Percentiles rank a stretch among this genome's conserved stretches.
These are phyloP conservation scores for Vireo altiloquus DNA, from an alignment of 2,113 vertebrate species.

Conservation along the genomic window DNA sequence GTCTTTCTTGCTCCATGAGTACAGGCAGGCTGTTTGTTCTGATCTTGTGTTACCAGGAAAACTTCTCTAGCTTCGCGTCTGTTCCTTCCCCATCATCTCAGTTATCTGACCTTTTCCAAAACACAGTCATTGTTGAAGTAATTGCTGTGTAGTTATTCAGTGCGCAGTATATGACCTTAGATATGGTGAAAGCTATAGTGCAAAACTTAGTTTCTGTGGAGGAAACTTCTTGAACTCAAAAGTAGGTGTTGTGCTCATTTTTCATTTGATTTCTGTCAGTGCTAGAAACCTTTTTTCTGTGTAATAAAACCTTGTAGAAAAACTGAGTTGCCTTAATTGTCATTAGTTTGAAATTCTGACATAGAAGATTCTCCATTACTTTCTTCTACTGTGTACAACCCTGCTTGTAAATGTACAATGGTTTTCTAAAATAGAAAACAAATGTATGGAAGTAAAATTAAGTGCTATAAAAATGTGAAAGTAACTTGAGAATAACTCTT, in stretches of 20 bases:
- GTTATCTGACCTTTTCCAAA: neutral
- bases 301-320: neutral
- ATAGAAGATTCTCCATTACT: neutral
- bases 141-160: neutral
- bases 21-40: neutral
- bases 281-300: neutral
- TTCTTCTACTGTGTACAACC: neutral
- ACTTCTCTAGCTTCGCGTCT: neutral
- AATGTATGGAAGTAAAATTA: neutral
- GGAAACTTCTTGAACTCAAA: neutral
- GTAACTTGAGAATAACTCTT: neutral
- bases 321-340: neutral
- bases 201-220: neutral
- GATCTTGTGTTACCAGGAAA: neutral
- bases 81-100: neutral
- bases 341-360: neutral
- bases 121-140: neutral
- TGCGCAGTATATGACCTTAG: neutral
- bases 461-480: neutral
- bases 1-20: neutral
- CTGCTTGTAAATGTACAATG: neutral
- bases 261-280: neutral
- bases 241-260: neutral
- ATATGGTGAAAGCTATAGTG: neutral
- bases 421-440: neutral